Evolutionary conservation across 2,888 invertebrate species (phyloP).

Genomic region (Spicauda simplicius): DNA sequence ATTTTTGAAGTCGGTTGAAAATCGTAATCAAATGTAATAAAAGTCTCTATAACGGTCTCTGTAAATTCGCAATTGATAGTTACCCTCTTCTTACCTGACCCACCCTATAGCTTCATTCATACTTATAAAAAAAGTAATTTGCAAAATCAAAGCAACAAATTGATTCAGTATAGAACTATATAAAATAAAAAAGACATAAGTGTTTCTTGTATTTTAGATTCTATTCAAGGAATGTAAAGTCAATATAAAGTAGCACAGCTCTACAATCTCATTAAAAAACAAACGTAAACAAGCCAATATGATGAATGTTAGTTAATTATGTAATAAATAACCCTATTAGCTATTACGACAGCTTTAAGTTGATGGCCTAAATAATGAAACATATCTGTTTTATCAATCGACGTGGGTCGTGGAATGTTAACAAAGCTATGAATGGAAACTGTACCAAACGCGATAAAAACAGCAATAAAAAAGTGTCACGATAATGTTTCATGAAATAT

Average conservation of each 20-base stretch:
- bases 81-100: slow-evolving; percentile 70
- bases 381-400: slow-evolving; percentile 25
- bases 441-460: slow-evolving; percentile 36
- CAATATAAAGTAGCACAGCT: too few species aligned
- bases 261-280: too few species aligned
- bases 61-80: slow-evolving; percentile 46
- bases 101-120: slow-evolving; percentile 56
- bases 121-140: neutral
- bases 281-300: too few species aligned
- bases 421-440: slow-evolving; percentile 29
- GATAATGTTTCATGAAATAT: slow-evolving; percentile 78
- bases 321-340: neutral
- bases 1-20: too few species aligned
- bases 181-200: too few species aligned
- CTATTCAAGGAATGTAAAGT: too few species aligned
- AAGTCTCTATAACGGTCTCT: neutral
- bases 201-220: too few species aligned
- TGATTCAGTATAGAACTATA: neutral
- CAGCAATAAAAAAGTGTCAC: slow-evolving; percentile 47
- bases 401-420: slow-evolving; percentile 10
- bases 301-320: neutral
- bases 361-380: slow-evolving; percentile 18
- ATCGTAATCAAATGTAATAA: too few species aligned
- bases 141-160: neutral
- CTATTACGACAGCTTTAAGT: slow-evolving; percentile 17